Conservation (phyloP, 2,797 vertebrate genomes). For the Tolypeutes matacus region DNA sequence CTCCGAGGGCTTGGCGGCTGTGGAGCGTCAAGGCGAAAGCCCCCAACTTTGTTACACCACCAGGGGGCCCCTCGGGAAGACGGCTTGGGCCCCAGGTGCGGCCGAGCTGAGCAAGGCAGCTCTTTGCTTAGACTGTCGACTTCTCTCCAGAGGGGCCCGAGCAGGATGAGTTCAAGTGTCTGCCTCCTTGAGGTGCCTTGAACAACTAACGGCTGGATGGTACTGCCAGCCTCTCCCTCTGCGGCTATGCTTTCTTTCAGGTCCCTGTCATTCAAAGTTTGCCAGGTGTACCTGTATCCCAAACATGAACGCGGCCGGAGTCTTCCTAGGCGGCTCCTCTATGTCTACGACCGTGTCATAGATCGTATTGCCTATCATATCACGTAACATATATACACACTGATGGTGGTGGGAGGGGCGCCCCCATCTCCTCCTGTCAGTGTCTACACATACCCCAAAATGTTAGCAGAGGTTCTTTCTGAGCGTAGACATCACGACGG, state of each 20-base stretch:
- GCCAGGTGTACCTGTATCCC: background rate
- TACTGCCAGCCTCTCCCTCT: background rate
- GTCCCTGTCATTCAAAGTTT: background rate
- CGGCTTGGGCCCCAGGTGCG: background rate
- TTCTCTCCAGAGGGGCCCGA: background rate
- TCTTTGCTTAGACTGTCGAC: background rate
- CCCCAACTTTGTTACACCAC: background rate
- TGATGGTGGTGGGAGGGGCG: fast-evolving
- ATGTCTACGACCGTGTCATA: background rate
- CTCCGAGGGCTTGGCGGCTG: background rate
- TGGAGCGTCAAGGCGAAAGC: background rate
- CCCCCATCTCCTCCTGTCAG: background rate
- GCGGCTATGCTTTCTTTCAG: background rate
- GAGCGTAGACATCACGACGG: background rate
- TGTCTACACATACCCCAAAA: background rate
- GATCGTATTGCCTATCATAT: background rate
- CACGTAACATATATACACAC: background rate
- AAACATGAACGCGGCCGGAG: background rate
- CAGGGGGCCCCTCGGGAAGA: background rate
- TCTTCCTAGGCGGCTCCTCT: background rate
- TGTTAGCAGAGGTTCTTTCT: background rate
- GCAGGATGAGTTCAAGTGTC: background rate
- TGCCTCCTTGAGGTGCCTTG: background rate
- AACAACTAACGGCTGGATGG: background rate
- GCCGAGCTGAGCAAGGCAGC: background rate